Conservation (phyloP, 2,888 invertebrate species). For the Strigamia crassipes region DNA sequence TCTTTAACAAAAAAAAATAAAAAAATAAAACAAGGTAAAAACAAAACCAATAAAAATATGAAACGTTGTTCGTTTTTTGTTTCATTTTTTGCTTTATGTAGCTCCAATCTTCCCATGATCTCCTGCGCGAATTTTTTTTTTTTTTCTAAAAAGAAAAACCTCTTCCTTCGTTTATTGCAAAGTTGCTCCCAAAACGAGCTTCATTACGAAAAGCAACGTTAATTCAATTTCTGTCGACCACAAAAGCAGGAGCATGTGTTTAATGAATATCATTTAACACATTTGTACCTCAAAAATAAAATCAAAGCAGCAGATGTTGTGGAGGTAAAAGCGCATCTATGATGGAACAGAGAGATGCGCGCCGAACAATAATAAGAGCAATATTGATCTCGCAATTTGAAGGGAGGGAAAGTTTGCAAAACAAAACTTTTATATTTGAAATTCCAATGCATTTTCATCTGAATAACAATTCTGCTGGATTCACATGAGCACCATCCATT, state of each 20-base stretch:
- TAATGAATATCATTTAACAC: slow-evolving; percentile 10
- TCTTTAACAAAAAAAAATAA: no score
- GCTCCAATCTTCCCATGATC: not conserved
- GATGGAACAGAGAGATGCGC: no score
- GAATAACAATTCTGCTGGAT: not conserved
- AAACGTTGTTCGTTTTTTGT: no score
- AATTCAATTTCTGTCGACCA: not conserved
- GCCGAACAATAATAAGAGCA: not conserved
- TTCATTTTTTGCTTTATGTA: no score
- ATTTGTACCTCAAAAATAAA: slow-evolving; percentile 1
- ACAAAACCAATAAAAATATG: no score
- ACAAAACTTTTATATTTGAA: not conserved
- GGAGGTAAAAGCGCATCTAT: not conserved
- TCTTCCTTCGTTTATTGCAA: not conserved
- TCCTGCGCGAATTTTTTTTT: not conserved
- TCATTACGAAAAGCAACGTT: not conserved
- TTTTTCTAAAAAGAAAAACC: no score
- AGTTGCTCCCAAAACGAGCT: not conserved
- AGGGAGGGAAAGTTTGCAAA: not conserved
- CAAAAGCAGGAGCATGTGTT: not conserved
- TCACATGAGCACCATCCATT: slow-evolving; percentile 10
- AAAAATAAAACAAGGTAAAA: no score
- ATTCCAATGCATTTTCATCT: slow-evolving; percentile 10
- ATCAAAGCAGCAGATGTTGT: slow-evolving; percentile 2
- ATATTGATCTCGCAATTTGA: not conserved